A percentile compares a stretch with the other conserved stretches of the same genome.
Conservation (phyloP, 2,113 vertebrate genomes). For the Toxostoma redivivum region DNA sequence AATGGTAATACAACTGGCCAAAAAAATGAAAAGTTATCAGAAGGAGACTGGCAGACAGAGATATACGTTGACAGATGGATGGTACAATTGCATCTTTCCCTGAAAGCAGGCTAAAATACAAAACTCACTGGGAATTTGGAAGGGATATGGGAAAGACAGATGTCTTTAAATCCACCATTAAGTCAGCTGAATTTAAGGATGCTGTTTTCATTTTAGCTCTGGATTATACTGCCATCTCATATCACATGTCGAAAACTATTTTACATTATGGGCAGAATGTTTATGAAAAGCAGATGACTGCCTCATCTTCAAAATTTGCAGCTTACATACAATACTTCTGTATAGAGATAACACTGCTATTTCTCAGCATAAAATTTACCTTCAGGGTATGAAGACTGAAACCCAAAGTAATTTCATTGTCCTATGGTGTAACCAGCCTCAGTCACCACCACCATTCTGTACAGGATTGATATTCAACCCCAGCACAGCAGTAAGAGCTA, state of each 20-base stretch:
- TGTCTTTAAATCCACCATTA: conserved; percentile 8
- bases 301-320: not conserved
- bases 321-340: not conserved
- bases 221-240: conserved; percentile 5
- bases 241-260: not conserved
- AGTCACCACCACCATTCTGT: not conserved
- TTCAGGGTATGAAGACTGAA: not conserved
- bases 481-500: not conserved
- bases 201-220: not conserved
- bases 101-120: not conserved
- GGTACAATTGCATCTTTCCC: not conserved
- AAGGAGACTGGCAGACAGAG: not conserved
- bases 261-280: not conserved
- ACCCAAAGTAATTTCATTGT: not conserved
- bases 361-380: not conserved
- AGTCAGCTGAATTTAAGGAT: not conserved
- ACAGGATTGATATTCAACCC: not conserved
- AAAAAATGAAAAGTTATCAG: not conserved
- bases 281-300: not conserved
- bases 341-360: not conserved
- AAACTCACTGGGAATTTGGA: not conserved
- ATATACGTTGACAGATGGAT: not conserved
- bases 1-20: not conserved
- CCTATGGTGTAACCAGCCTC: not conserved
- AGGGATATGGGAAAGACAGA: conserved; percentile 2